phyloP scores from a whole-genome alignment of 1,140 invertebrate species.

The Dufourea novaeangliae region DNA sequence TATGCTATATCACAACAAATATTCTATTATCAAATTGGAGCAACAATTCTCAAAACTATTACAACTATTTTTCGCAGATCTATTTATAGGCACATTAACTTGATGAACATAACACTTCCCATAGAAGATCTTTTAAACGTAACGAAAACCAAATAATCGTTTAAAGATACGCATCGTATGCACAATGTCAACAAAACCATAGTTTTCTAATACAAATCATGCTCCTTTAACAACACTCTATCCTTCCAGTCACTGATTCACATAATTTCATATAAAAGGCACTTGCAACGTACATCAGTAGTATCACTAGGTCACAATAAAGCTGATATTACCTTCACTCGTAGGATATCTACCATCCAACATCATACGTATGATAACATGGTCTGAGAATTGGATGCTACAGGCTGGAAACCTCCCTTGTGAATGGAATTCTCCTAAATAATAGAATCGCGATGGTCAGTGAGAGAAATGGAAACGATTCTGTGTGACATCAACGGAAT shows the following conservation, averaged over 20 bases:
- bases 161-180: background rate
- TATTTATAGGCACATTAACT: background rate
- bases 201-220: background rate
- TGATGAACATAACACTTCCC: background rate
- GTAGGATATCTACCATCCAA: constrained; percentile 55
- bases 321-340: constrained; percentile 56
- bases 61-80: background rate
- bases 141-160: background rate
- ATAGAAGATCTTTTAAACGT: too few relatives aligned
- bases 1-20: background rate
- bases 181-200: background rate
- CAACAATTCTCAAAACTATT: background rate
- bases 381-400: constrained; percentile 34
- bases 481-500: background rate
- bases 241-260: background rate
- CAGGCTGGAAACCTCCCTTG: constrained; percentile 32
- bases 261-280: background rate
- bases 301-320: background rate
- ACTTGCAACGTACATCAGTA: background rate
- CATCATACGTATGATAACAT: constrained; percentile 62
- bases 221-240: background rate
- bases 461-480: background rate
- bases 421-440: constrained; percentile 40
- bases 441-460: constrained; percentile 40
- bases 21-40: background rate